A percentile compares a stretch with the other conserved stretches of the same genome.
These are phyloP conservation scores for Lithosia quadra DNA, from an alignment of 2,888 invertebrate genomes.

Conservation along the genomic window DNA sequence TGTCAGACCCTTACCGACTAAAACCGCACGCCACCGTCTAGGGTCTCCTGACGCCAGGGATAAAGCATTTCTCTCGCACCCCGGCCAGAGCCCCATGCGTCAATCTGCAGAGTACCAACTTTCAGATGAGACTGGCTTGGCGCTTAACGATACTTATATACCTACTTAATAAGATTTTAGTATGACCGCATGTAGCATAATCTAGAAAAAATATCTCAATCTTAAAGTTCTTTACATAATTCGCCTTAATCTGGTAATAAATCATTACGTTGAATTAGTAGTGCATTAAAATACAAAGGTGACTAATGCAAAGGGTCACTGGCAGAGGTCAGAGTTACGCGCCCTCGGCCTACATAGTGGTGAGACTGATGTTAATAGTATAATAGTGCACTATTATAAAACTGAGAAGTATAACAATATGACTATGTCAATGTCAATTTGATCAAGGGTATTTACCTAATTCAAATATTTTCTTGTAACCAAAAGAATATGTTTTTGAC, in stretches of 20 bases:
- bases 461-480: no score
- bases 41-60: no score
- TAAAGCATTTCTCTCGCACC: no score
- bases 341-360: conserved; percentile 35
- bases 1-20: no score
- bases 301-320: conserved; percentile 14
- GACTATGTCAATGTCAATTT: conserved; percentile 16
- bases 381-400: conserved; percentile 9
- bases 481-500: no score
- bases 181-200: no score
- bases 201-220: not conserved
- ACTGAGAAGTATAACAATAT: not conserved
- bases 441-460: conserved; percentile 2
- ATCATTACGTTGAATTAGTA: not conserved
- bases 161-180: no score
- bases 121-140: no score
- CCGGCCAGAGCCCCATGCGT: no score
- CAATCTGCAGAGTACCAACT: no score
- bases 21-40: no score
- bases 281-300: conserved; percentile 1
- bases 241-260: not conserved
- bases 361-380: conserved; percentile 25
- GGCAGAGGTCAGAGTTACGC: conserved; percentile 17
- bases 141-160: no score
- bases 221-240: not conserved